A percentile compares a stretch with the other conserved stretches of the same genome.
These are phyloP conservation scores for Zoanthus sociatus DNA, from an alignment of 92 coral and sea anemone species.

Conservation along the genomic window DNA sequence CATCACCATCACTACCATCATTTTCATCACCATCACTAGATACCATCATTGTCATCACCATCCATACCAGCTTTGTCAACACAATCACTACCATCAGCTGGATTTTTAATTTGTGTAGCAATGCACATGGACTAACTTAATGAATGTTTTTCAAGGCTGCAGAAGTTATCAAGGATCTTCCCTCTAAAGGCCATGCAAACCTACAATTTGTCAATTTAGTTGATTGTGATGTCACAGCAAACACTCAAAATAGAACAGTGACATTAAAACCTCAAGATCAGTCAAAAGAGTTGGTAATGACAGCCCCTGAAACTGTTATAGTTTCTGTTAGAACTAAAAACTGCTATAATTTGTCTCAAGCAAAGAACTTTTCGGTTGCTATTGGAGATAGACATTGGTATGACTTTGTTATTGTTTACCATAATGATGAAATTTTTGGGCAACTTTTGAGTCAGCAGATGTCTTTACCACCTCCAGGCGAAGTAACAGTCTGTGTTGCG, in stretches of 20 bases:
- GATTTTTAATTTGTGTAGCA: neutral
- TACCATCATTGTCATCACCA: no score
- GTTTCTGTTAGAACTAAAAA: slow-evolving; percentile 24
- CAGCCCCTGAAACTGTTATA: slow-evolving; percentile 31
- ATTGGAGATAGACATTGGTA: slow-evolving; percentile 61
- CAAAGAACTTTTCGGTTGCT: slow-evolving; percentile 14
- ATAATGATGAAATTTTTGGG: slow-evolving; percentile 35
- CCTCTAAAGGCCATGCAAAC: slow-evolving; percentile 59
- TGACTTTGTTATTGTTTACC: slow-evolving; percentile 55
- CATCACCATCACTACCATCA: no score
- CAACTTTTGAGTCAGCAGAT: slow-evolving; percentile 49
- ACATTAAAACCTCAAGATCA: slow-evolving; percentile 45
- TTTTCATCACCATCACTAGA: no score
- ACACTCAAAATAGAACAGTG: slow-evolving; percentile 41
- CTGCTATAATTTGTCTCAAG: neutral
- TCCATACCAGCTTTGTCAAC: no score
- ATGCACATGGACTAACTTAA: neutral
- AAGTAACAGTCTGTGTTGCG: slow-evolving; percentile 59
- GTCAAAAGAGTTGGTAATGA: slow-evolving; percentile 52
- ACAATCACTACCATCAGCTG: neutral
- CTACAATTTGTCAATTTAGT: slow-evolving; percentile 69
- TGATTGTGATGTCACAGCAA: slow-evolving; percentile 50
- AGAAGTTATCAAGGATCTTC: slow-evolving; percentile 46
- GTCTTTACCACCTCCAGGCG: slow-evolving; percentile 62
- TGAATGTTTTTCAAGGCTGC: slow-evolving; percentile 30